These are phyloP conservation scores for Ditula angustiorana DNA, from an alignment of 2,888 invertebrate genomes.

Conservation along the genomic window DNA sequence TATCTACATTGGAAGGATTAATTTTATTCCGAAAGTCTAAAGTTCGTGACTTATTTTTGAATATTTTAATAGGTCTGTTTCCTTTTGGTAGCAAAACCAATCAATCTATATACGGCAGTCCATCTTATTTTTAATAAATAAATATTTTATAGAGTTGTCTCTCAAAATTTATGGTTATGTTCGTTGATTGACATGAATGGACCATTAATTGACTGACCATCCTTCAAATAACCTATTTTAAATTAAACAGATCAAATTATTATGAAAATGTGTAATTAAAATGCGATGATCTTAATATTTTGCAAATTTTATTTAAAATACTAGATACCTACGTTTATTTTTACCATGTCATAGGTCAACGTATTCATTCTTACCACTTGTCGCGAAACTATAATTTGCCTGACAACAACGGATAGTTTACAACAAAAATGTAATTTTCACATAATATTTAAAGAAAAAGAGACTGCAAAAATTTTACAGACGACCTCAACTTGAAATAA, in stretches of 20 bases:
- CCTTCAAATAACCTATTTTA: slow-evolving; percentile 14
- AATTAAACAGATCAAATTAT: slow-evolving; percentile 4
- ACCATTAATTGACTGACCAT: slow-evolving; percentile 20
- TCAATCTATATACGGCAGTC: slow-evolving; percentile 23
- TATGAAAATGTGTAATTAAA: slow-evolving; percentile 28
- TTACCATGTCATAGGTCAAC: neutral
- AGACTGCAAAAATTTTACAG: too few relatives aligned
- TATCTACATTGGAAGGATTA: too few relatives aligned
- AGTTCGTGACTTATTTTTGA: neutral
- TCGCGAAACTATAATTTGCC: neutral
- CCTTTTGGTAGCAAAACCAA: slow-evolving; percentile 8
- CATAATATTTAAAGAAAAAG: too few relatives aligned
- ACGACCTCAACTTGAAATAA: too few relatives aligned
- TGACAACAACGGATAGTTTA: too few relatives aligned
- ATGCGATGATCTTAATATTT: slow-evolving; percentile 21
- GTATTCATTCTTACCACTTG: neutral
- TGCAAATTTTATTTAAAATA: neutral
- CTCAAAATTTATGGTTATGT: slow-evolving; percentile 21
- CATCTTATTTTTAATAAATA: slow-evolving; percentile 8
- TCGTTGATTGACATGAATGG: slow-evolving; percentile 29
- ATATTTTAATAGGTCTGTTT: neutral
- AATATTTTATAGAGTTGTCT: slow-evolving; percentile 13
- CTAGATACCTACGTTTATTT: neutral
- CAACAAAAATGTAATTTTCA: too few relatives aligned
- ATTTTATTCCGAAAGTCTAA: neutral